Percentiles rank a stretch among this genome's conserved stretches.
These are phyloP conservation scores for Lagothrix lagotricha DNA, from an alignment of 2,797 vertebrate genomes.

Conservation along the genomic window DNA sequence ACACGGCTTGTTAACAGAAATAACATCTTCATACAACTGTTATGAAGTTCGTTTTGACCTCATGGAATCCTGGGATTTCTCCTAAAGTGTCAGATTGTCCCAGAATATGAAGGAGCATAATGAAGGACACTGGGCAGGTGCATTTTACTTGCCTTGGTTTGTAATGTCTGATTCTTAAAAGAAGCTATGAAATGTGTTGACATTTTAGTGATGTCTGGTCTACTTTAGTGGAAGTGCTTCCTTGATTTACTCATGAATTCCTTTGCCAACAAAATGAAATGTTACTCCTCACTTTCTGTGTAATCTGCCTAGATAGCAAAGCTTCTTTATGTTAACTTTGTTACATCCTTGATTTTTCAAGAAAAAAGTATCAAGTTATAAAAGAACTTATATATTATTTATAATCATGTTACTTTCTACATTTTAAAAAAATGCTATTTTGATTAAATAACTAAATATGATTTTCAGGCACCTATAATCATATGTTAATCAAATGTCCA, in stretches of 20 bases:
- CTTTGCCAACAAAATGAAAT: background rate
- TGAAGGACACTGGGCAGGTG: background rate
- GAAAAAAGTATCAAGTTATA: background rate
- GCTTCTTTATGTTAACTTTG: slow-evolving; percentile 4
- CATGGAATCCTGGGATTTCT: background rate
- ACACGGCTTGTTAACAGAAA: background rate
- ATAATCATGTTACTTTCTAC: background rate
- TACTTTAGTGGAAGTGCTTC: background rate
- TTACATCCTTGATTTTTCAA: background rate
- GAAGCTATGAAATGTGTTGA: background rate
- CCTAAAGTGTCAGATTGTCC: background rate
- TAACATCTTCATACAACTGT: background rate
- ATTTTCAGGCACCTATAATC: background rate
- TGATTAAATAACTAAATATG: slow-evolving; percentile 26
- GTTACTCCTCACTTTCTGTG: slow-evolving; percentile 15
- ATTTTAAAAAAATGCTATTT: slow-evolving; percentile 22
- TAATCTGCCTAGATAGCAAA: background rate
- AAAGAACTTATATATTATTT: background rate
- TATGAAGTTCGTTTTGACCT: background rate
- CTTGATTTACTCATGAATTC: slow-evolving; percentile 22
- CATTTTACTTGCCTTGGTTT: slow-evolving; percentile 40
- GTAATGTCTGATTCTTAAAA: background rate
- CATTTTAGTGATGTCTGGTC: background rate
- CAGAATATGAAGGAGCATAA: background rate
- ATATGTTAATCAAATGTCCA: slow-evolving; percentile 38